Evolutionary conservation across 2,888 invertebrate genomes (phyloP).

Genomic region (Syrista parreyssii): DNA sequence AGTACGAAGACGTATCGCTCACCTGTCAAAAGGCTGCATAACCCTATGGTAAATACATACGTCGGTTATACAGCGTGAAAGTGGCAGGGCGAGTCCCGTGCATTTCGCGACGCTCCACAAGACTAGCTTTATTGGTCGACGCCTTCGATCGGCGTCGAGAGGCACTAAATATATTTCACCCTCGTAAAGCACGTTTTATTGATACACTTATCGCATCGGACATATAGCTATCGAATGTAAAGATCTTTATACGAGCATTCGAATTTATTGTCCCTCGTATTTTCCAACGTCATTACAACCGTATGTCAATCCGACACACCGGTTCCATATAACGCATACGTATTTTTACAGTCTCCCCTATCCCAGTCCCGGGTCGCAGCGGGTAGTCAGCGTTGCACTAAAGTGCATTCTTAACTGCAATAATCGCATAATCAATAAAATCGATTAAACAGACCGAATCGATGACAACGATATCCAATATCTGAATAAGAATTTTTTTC

Average conservation of each 20-base stretch:
- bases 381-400: background rate
- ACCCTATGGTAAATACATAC: too few species aligned
- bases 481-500: background rate
- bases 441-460: background rate
- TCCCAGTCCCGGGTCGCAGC: background rate
- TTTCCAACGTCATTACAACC: background rate
- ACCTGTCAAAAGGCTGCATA: background rate
- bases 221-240: slow-evolving; percentile 34
- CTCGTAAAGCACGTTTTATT: slow-evolving; percentile 50
- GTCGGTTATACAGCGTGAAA: background rate
- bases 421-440: background rate
- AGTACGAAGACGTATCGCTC: background rate
- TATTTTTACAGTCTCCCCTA: background rate
- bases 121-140: background rate
- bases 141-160: background rate
- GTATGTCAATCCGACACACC: background rate
- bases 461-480: background rate
- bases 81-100: background rate
- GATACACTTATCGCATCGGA: slow-evolving; percentile 45
- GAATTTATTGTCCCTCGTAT: slow-evolving; percentile 31
- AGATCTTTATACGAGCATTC: slow-evolving; percentile 37
- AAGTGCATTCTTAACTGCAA: background rate
- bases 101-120: background rate
- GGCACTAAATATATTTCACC: slow-evolving; percentile 6
- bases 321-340: background rate